Evolutionary conservation across 2,888 invertebrate genomes (phyloP), one percentile per base, ranked within the genome.

Genomic region (Noctuana brunneofusca): DNA sequence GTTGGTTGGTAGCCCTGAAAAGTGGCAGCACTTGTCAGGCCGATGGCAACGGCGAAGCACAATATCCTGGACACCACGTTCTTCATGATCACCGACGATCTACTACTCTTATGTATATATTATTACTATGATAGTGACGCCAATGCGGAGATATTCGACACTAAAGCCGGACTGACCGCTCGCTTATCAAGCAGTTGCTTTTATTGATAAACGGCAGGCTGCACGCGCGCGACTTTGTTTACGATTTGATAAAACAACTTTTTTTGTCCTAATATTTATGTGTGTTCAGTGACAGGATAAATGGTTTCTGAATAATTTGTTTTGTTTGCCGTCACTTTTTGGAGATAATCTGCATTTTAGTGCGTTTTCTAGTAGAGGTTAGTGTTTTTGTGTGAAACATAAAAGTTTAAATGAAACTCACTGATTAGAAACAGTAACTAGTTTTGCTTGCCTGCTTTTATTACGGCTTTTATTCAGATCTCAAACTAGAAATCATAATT

Each of bases 61-160:
- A 84, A 67, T 66, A 81, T 75, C 73, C 81, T 84, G 64, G 79
- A 76, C 77, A 85, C 78, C 86, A 86, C 86, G 71, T 18, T 20
- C 43, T 16, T 43, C 43, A 18, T 20, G 1, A 43, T 57, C 20
- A 30, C 12, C 32, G 22, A 48, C 22, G 46, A n/a, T 56, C 32
- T 18, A 1, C 5, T 22, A 54, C 30, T 35, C 49, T 35, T 41
- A 55, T 63, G 65, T 66, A 67, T 64, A 38, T 67, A 70, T 73
- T 68, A 66, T 38, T 14, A 66, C 9, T n/a, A 35, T n/a, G 12
- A 35, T 35, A 35, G n/a, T 35, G 2, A 35, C n/a, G 35, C n/a
- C 35, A 35, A 35, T 35, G n/a, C 35, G 35, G n/a, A n/a, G 35
- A 68, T 66, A 66, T 67, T 63, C 62, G 60, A 59, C 27, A 52